Percentiles rank a stretch among this genome's conserved stretches.
These are phyloP conservation scores for Reticulitermes lucifugus DNA, from an alignment of 2,888 invertebrate species.

Conservation along the genomic window DNA sequence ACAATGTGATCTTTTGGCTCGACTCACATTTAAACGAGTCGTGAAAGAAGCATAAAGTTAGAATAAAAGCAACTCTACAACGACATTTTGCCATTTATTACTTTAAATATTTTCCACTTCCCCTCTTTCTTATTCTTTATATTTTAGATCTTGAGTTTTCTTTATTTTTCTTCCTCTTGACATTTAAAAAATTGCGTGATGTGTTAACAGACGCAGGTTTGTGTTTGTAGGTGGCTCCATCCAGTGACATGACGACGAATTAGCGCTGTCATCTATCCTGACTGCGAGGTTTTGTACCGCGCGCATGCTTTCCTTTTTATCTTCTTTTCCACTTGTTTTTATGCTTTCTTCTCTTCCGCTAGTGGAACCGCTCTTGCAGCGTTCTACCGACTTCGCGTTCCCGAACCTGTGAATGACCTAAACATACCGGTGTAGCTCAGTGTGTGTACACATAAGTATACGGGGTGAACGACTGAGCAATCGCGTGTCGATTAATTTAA, in stretches of 20 bases:
- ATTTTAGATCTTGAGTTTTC: background rate
- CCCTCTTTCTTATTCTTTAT: background rate
- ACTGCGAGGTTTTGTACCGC: conserved; percentile 24
- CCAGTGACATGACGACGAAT: conserved; percentile 37
- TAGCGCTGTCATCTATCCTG: conserved; percentile 37
- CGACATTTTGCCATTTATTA: conserved; percentile 15
- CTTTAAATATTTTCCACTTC: conserved; percentile 30
- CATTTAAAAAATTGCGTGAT: conserved; percentile 9
- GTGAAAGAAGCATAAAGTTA: background rate
- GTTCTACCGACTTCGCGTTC: background rate
- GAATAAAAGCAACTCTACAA: background rate
- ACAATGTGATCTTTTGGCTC: background rate
- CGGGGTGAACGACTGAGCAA: no score
- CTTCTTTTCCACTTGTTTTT: background rate
- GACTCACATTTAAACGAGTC: background rate
- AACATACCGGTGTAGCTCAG: no score
- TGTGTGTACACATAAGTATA: no score
- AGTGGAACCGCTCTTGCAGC: background rate
- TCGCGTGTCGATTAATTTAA: no score
- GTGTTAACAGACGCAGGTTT: conserved; percentile 29
- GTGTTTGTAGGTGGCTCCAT: conserved; percentile 36
- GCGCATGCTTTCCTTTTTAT: background rate
- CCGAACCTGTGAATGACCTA: background rate
- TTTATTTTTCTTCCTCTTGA: background rate
- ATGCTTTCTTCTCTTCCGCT: background rate